Conservation (phyloP, 92 coral and sea anemone species). For the Paramuricea clavata region DNA sequence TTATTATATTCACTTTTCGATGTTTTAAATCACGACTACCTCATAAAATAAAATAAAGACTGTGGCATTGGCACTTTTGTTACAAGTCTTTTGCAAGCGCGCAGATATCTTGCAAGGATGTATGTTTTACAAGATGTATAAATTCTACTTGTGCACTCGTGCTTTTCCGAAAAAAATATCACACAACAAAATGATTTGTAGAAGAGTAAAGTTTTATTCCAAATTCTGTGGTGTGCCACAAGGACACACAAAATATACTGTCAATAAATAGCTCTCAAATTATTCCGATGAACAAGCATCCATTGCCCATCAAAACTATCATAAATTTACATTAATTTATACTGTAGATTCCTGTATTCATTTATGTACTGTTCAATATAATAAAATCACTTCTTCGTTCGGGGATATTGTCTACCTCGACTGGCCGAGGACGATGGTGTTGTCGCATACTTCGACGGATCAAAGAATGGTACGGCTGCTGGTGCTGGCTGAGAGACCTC, state of each 20-base stretch:
- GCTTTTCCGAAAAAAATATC: not conserved
- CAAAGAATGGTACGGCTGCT: slow-evolving; percentile 19
- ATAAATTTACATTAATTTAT: slow-evolving; percentile 15
- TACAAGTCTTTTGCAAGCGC: no score
- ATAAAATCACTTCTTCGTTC: not conserved
- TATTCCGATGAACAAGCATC: not conserved
- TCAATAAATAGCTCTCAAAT: slow-evolving; percentile 18
- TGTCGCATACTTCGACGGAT: slow-evolving; percentile 3
- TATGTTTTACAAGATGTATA: no score
- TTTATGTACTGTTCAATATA: not conserved
- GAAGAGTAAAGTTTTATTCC: slow-evolving; percentile 19
- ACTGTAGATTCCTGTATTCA: not conserved
- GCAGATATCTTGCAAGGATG: no score
- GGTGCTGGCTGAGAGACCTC: no score
- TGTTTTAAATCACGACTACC: no score
- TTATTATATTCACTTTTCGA: no score
- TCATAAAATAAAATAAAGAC: no score
- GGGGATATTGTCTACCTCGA: slow-evolving; percentile 23
- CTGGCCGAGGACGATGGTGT: not conserved
- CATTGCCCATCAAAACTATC: not conserved
- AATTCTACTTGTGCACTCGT: no score
- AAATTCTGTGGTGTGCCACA: slow-evolving; percentile 4
- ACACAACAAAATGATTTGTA: not conserved
- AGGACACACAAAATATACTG: slow-evolving; percentile 27
- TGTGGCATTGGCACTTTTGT: no score